phyloP scores from a whole-genome alignment of 2,888 invertebrate genomes.

The Meliscaeva auricollis region DNA sequence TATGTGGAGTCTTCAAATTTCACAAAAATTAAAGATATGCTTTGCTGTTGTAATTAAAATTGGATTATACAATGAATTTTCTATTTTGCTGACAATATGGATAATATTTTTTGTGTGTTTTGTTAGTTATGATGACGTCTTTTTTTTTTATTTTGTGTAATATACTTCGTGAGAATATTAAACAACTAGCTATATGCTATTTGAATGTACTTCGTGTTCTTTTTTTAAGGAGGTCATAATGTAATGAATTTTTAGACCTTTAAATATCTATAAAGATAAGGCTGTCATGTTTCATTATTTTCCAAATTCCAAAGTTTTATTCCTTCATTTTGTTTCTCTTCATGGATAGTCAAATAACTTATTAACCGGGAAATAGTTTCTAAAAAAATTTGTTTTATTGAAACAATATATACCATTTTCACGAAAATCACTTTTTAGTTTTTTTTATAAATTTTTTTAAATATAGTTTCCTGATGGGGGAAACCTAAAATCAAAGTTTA shows the following conservation, averaged over 20 bases:
- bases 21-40: too few relatives aligned
- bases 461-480: too few relatives aligned
- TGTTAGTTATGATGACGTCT: background rate
- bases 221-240: background rate
- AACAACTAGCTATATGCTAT: too few relatives aligned
- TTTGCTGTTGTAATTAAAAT: background rate
- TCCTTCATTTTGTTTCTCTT: too few relatives aligned
- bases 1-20: background rate
- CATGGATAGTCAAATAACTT: too few relatives aligned
- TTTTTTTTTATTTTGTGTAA: background rate
- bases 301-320: too few relatives aligned
- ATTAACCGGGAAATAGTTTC: too few relatives aligned
- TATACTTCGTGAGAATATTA: slow-evolving; percentile 5
- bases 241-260: background rate
- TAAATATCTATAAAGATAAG: background rate
- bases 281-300: background rate
- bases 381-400: too few relatives aligned
- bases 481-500: too few relatives aligned
- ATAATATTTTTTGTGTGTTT: background rate
- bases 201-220: background rate
- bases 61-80: background rate
- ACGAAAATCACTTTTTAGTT: too few relatives aligned
- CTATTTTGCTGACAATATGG: background rate
- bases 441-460: too few relatives aligned
- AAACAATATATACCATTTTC: too few relatives aligned